Conservation (phyloP, 2,888 invertebrate genomes). For the Eurytoma adleriae region DNA sequence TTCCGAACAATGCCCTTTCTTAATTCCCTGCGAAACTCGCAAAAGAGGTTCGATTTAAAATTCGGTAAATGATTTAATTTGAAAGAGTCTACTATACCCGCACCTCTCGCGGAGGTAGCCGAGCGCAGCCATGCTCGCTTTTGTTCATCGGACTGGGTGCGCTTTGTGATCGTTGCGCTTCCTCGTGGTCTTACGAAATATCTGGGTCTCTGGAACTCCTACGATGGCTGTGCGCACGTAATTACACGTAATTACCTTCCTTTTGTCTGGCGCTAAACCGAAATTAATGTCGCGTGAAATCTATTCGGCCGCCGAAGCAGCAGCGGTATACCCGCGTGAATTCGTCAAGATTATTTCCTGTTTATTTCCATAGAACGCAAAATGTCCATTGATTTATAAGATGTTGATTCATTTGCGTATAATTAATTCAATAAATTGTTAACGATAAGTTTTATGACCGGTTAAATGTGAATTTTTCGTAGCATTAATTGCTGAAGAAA, state of each 20-base stretch:
- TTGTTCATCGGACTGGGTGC: not conserved
- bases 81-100: not conserved
- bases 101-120: not conserved
- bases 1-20: conserved; percentile 33
- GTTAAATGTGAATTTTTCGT: no score
- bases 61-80: conserved; percentile 28
- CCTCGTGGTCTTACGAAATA: conserved; percentile 43
- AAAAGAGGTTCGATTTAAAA: conserved; percentile 33
- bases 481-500: no score
- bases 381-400: no score
- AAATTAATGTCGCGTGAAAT: conserved; percentile 34
- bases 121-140: not conserved
- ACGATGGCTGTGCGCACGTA: not conserved
- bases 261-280: conserved; percentile 23
- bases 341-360: no score
- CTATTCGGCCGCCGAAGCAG: not conserved
- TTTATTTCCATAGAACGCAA: no score
- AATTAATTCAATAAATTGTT: no score
- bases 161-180: not conserved
- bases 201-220: conserved; percentile 41
- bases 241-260: conserved; percentile 29
- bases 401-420: no score
- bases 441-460: no score
- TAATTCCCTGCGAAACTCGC: no score
- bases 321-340: no score